phyloP scores from a whole-genome alignment of 2,888 invertebrate genomes.

The Zootermopsis nevadensis region DNA sequence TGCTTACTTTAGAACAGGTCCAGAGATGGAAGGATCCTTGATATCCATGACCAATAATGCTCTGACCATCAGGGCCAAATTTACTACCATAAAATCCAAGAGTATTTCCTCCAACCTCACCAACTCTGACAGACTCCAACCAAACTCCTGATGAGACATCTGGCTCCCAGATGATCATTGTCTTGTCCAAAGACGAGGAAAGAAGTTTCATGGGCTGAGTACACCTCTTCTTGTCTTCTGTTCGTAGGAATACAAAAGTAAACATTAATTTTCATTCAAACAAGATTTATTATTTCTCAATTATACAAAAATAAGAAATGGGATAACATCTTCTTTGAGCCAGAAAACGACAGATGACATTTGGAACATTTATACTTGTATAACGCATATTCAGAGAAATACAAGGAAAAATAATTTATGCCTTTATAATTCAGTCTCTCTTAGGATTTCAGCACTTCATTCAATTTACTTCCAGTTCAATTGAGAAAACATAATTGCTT shows the following conservation, averaged over 20 bases:
- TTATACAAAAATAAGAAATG: no score
- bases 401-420: no score
- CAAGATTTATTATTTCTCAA: no score
- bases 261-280: neutral
- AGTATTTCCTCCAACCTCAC: constrained; percentile 93
- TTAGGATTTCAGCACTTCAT: no score
- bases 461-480: no score
- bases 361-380: no score
- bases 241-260: neutral
- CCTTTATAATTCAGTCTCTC: no score
- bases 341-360: no score
- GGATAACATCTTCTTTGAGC: no score
- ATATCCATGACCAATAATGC: constrained; percentile 88
- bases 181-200: constrained; percentile 93
- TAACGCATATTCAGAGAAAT: no score
- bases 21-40: constrained; percentile 94
- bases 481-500: no score
- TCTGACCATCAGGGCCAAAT: constrained; percentile 76
- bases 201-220: constrained; percentile 69
- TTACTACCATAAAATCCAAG: constrained; percentile 93
- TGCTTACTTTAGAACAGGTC: constrained; percentile 66
- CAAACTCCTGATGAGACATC: constrained; percentile 76
- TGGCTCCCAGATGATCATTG: constrained; percentile 89
- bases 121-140: constrained; percentile 86
- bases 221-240: neutral